Base-by-base conservation (phyloP, 23 tunicate species). In the Styela plicata region DNA sequence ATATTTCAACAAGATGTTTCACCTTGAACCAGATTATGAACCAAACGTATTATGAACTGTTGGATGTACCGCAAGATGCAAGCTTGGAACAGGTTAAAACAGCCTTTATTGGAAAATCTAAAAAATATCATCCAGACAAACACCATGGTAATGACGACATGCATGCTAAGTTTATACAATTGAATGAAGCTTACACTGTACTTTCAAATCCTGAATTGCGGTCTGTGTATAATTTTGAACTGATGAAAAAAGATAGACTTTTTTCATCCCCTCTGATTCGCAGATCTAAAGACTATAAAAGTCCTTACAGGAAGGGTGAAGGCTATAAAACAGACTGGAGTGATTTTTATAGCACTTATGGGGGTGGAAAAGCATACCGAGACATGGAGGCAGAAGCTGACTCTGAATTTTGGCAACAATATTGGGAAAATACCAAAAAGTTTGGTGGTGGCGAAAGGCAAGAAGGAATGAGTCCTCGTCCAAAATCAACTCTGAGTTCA, bases 171-270 rank as follows among this genome's bases (percentile, higher is more conserved):
- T 76, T 76, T 76, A 30, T 76, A 36, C 20, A 36, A 44, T 21
- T 76, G 29, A 76, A 76, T 53, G 81, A 76, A 53, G 81, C 81
- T 35, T 76, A 76, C 26, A 36, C 63, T 76, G 81, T 76, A 26
- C 66, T 76, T 23, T 33, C 63, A 16, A 29, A 76, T 76, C 81
- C 81, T 7, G 31, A 76, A n/a, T 24, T 33, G 53, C 23, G 81
- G 27, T 53, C 81, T 23, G 24, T 27, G 27, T 76, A 76, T 53
- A 53, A 76, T 53, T 76, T 21, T 29, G 66, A 52, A 52, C 65
- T 76, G 66, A 52, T 22, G 25, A 76, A 76, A 53, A 44, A 57
- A 25, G 22, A 19, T 0, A 33, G 52, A 10, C 20, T 25, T 0
- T 1, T 10, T 7, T n/a, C 64, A 1, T 24, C 53, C 0, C 66